phyloP scores from a whole-genome alignment of 2,797 vertebrate genomes.

The Gallirallus australis region DNA sequence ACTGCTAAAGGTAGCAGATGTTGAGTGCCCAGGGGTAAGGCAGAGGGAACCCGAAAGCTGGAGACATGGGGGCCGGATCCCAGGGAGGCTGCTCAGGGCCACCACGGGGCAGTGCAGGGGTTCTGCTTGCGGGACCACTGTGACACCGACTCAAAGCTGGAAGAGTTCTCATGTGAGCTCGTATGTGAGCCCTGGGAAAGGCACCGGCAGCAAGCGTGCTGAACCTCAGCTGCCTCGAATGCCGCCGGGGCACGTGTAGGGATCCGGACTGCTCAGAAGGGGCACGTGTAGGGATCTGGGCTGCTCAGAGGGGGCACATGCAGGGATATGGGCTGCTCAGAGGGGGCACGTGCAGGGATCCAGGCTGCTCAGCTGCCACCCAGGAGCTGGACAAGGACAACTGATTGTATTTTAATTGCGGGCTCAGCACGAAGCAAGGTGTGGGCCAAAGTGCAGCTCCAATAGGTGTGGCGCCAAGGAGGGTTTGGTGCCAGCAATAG shows the following conservation, averaged over 20 bases:
- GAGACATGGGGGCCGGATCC: neutral
- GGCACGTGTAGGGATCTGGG: no score
- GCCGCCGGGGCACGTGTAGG: no score
- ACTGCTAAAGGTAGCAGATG: neutral
- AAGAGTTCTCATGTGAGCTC: neutral
- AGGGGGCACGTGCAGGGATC: neutral
- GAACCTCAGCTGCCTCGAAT: rapidly evolving
- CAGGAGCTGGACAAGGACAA: constrained; percentile 21
- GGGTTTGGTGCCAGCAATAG: constrained; percentile 18
- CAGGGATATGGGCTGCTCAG: neutral
- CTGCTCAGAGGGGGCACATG: neutral
- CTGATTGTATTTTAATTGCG: constrained; percentile 49
- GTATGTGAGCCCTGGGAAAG: neutral
- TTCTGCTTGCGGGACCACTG: neutral
- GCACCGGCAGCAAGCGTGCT: rapidly evolving
- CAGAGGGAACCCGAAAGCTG: neutral
- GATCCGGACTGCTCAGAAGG: no score
- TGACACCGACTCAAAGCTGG: neutral
- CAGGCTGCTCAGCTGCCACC: neutral
- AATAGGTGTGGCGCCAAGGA: constrained; percentile 38
- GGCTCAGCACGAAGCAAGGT: constrained; percentile 41
- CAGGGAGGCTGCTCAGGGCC: neutral
- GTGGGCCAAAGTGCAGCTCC: constrained; percentile 60
- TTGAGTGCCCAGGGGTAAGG: neutral
- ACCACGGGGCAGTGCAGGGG: neutral